Evolutionary conservation across 1,140 invertebrate species (phyloP), one percentile per base, ranked within the genome.

Genomic region (Psilanteris sp.): DNA sequence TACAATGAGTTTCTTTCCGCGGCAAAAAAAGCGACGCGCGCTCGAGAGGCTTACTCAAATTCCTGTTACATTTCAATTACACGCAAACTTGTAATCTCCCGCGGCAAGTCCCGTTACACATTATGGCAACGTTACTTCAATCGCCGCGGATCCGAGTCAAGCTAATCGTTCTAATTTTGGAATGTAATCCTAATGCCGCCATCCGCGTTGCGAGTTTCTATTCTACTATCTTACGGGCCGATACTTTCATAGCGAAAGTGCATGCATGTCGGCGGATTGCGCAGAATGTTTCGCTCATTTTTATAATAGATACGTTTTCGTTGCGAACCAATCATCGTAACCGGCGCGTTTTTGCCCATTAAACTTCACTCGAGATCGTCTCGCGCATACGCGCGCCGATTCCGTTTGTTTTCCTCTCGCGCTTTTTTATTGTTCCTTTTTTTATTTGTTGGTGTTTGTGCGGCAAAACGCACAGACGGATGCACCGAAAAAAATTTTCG

Each of bases 21-120:
- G 7, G 20, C 11, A 52, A 70, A 66, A 59, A 52, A 44, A 16
- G n/a, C n/a, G 29, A 5, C 13, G 4, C 24, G 55, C 24, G 39
- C 10, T 36, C 39, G 61, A 43, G 16, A 48, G 14, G n/a, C n/a
- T 50, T 54, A 61, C 67, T 44, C 48, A 24, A 55, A 61, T 71
- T 62, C 48, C 67, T 71, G 55, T 71, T 71, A 71, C 67, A 71
- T 61, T 71, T 71, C 67, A 71, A 71, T 71, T 71, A 71, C 67
- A 71, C 55, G 55, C 55, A 71, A 71, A 61, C 68, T 72, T 72
- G 59, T 72, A 72, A 72, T 64, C 57, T 57, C 57, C 37, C 57
- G 48, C 44, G 52, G 10, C 27, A 43, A 70, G 50, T 57, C 22
- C 57, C 48, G 68, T 64, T 71, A 71, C 32, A 57, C 57, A 61